phyloP scores from a whole-genome alignment of 1,140 invertebrate species.

The Magallana angulata region DNA sequence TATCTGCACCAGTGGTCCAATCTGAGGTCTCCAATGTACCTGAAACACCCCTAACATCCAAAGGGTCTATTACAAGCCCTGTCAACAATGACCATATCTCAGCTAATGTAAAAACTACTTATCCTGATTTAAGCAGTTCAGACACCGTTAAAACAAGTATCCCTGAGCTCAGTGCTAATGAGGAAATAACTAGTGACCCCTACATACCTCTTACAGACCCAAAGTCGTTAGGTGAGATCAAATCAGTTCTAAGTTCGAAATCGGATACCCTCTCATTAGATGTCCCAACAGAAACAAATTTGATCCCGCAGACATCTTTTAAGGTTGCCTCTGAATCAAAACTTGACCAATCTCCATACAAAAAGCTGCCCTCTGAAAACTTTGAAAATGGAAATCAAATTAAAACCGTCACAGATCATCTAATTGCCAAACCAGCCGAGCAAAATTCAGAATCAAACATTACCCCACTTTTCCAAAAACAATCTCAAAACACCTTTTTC shows the following conservation, averaged over 20 bases:
- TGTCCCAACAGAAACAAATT: background rate
- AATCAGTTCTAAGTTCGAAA: too few relatives aligned
- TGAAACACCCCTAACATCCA: background rate
- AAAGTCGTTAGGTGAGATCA: too few relatives aligned
- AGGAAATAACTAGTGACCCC: background rate
- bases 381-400: background rate
- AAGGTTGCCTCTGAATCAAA: background rate
- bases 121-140: background rate
- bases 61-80: background rate
- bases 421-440: background rate
- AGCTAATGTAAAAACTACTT: background rate
- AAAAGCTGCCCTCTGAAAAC: background rate
- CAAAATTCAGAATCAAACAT: background rate
- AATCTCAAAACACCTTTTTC: slow-evolving; percentile 6
- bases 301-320: background rate
- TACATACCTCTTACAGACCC: background rate
- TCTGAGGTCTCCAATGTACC: background rate
- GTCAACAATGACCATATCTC: background rate
- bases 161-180: background rate
- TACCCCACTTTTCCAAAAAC: background rate
- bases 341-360: background rate
- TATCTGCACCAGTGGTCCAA: background rate
- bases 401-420: background rate
- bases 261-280: too few relatives aligned
- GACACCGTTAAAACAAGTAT: background rate